Base-by-base conservation (phyloP, 2,797 vertebrate genomes). In the Yasuhikotakia modesta region DNA sequence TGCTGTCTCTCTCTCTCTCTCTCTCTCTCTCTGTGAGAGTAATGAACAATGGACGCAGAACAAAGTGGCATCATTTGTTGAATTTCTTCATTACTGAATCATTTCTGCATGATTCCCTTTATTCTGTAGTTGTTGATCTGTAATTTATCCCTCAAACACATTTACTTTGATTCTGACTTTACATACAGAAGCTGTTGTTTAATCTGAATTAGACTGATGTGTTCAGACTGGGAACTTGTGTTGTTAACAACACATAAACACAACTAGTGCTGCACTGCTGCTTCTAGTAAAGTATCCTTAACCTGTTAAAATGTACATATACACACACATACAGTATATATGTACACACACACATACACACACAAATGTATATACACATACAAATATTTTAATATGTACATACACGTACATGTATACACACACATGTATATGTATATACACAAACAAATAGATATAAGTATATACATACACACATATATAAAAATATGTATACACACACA, bases 31-130 rank as follows among this genome's bases (percentile, higher is more conserved):
- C 10, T 48, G 5, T 67, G 52, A 76, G 50, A 57, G 50, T 6
- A 21, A 22, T 30, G 50, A 76, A 76, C 73, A 75, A 75, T 55
- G 48, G 61, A 39, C 52, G 55, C 19, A 17, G 58, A 65, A 74
- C 46, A 75, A 75, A 75, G 63, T 55, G 73, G 21, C 19, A 50
- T 57, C 50, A 66, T 75, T 67, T 76, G 39, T 32, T 32, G 22
- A 21, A 76, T 67, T 58, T 58, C 63, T 57, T 75, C 50, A 66
- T 75, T 57, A 75, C 22, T 0, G 73, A 66, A 55, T 45, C 21
- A 19, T 45, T 32, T 27, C 21, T 7, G 64, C 32, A 75, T 66
- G 21, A 43, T 75, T 75, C 19, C 5, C 48, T 4, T 55, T 55
- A 66, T 66, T 55, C 53, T 66, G 12, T n/a, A 35, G 52, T 30